Evolutionary conservation across 1,140 invertebrate species (phyloP).

Genomic region (Lasioglossum albipes): DNA sequence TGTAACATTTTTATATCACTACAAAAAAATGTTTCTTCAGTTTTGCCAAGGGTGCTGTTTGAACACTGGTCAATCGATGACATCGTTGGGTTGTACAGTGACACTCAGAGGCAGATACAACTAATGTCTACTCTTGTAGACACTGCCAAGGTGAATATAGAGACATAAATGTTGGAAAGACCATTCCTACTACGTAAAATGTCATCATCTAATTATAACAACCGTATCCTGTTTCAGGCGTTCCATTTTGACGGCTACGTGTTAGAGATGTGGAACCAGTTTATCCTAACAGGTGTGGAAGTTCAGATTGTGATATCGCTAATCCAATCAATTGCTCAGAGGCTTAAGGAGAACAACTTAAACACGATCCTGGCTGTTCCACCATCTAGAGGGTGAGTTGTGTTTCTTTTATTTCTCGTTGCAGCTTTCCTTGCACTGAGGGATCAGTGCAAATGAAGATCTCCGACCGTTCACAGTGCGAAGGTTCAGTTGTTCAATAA

Average conservation of each 20-base stretch:
- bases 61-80: conserved; percentile 90
- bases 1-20: conserved; percentile 38
- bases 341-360: conserved; percentile 81
- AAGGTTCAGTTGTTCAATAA: conserved; percentile 86
- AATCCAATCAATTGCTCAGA: conserved; percentile 82
- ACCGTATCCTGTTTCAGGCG: conserved; percentile 71
- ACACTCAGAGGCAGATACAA: conserved; percentile 81
- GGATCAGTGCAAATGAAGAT: background rate
- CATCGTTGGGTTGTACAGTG: conserved; percentile 83
- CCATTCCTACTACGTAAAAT: too few species aligned
- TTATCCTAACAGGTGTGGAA: conserved; percentile 84
- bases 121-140: conserved; percentile 83
- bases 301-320: conserved; percentile 83
- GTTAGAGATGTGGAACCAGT: conserved; percentile 93
- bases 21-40: conserved; percentile 77
- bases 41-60: conserved; percentile 92
- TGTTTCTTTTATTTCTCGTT: background rate
- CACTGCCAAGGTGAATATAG: conserved; percentile 80
- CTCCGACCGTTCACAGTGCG: conserved; percentile 64
- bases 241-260: conserved; percentile 91
- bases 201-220: too few species aligned
- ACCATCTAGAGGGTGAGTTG: conserved; percentile 84
- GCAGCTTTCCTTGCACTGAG: background rate
- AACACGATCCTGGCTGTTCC: conserved; percentile 91
- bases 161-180: background rate